Evolutionary conservation across 2,797 vertebrate genomes (phyloP), one percentile per base, ranked within the genome.

Genomic region (Lepus oiostolus): DNA sequence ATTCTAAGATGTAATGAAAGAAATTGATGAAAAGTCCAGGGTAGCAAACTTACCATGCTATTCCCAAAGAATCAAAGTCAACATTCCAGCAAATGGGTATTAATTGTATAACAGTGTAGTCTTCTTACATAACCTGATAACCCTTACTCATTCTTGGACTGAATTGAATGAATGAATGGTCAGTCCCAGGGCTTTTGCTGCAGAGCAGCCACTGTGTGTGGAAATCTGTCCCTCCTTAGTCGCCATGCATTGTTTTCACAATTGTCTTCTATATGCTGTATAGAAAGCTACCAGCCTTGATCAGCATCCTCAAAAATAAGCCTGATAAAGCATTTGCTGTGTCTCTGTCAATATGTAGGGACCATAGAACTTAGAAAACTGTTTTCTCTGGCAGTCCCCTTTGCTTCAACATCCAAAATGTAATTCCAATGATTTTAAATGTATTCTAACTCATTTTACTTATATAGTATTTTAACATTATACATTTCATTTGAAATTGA

Each of bases 341-440:
- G 28, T 74, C n/a, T 63, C 32, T 68, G 0, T 50, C n/a, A 81
- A 50, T 62, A 65, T 9, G 19, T 74, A 35, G 10, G 67, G 47
- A 88, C 7, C 16, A n/a, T 5, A 67, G 54, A 82, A 60, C 80
- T 79, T 71, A 81, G 22, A 63, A 77, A 72, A 63, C 63, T 81
- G 52, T 21, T 52, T n/a, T 81, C 54, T 16, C 28, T 50, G 52
- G 24, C 42, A 54, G 5, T 76, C 4, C 28, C 28, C 76, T 94
- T 71, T 65, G 79, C 70, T 14, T 76, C n/a, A 93, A 92, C 28
- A 60, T 85, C 14, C 68, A 28, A 88, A 88, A 50, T 47, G 5
- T 86, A 42, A 77, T 62, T 47, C 6, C n/a, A 72, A 81, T 58
- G 22, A 77, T 79, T 94, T 75, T 74, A 85, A 24, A 72, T 71